Evolutionary conservation across 2,113 vertebrate species (phyloP).

Genomic region (Erpornis zantholeuca): DNA sequence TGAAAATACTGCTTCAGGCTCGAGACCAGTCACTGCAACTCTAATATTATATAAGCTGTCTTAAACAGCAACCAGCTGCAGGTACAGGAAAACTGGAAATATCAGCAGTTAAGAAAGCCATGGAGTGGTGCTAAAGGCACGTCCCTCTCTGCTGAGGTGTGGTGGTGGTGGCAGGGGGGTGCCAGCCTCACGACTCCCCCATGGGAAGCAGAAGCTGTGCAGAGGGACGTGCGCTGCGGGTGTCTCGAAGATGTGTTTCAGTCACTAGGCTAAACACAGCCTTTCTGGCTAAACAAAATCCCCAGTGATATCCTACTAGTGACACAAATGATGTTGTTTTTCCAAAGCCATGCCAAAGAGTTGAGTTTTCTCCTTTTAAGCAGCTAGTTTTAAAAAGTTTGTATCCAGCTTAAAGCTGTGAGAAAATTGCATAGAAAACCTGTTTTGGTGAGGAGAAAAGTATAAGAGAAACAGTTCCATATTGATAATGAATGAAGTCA

Average conservation of each 20-base stretch:
- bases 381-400: not conserved
- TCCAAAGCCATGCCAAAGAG: not conserved
- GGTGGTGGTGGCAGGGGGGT: not conserved
- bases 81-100: not conserved
- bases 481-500: not conserved
- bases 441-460: not conserved
- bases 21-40: not conserved
- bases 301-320: not conserved
- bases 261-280: not conserved
- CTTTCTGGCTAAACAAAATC: not conserved
- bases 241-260: not conserved
- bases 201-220: not conserved
- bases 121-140: not conserved
- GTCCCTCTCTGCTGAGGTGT: not conserved
- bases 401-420: not conserved
- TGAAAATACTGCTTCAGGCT: not conserved
- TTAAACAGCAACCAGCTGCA: not conserved
- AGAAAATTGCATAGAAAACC: not conserved
- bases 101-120: not conserved
- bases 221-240: fast-evolving
- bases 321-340: not conserved
- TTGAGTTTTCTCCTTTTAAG: not conserved
- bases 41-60: not conserved
- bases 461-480: not conserved
- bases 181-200: not conserved